Percentiles rank a stretch among this genome's conserved stretches.
Evolutionary conservation across 2,113 vertebrate genomes (phyloP).

Genomic region (Spilogale gracilis): DNA sequence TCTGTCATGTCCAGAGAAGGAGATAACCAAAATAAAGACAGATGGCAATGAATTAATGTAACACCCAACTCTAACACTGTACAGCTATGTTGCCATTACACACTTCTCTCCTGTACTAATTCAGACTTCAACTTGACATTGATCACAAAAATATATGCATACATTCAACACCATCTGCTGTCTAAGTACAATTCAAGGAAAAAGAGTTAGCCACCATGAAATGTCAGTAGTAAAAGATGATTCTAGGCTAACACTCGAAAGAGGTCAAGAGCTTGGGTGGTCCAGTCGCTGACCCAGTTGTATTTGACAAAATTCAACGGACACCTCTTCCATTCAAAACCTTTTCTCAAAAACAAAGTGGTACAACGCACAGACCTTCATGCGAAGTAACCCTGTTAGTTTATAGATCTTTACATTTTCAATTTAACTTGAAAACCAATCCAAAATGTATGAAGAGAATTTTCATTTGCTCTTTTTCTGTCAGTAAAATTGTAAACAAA

Average conservation of each 20-base stretch:
- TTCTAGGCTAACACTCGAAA: slow-evolving; percentile 51
- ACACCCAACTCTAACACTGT: slow-evolving; percentile 69
- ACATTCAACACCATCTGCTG: slow-evolving; percentile 69
- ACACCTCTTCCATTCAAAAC: slow-evolving; percentile 12
- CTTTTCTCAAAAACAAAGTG: slow-evolving; percentile 15
- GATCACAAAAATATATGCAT: slow-evolving; percentile 73
- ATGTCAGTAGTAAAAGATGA: slow-evolving; percentile 56
- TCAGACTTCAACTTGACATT: slow-evolving; percentile 75
- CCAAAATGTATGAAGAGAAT: slow-evolving; percentile 26
- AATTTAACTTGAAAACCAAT: slow-evolving; percentile 65
- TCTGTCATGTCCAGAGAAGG: slow-evolving; percentile 18
- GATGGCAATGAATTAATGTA: slow-evolving; percentile 73
- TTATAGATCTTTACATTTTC: slow-evolving; percentile 31
- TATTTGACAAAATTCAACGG: slow-evolving; percentile 58
- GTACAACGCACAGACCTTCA: background rate
- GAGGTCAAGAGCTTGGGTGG: slow-evolving; percentile 39
- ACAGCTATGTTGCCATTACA: slow-evolving; percentile 59
- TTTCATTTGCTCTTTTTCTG: slow-evolving; percentile 63
- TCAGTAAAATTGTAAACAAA: slow-evolving; percentile 60
- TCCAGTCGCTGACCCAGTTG: slow-evolving; percentile 9
- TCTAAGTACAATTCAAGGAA: slow-evolving; percentile 47
- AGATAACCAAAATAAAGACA: slow-evolving; percentile 76
- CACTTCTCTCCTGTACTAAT: slow-evolving; percentile 68
- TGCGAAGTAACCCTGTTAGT: slow-evolving; percentile 19
- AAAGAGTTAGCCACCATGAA: slow-evolving; percentile 30